phyloP scores from a whole-genome alignment of 2,113 vertebrate genomes.

The Epinephelus fuscoguttatus region DNA sequence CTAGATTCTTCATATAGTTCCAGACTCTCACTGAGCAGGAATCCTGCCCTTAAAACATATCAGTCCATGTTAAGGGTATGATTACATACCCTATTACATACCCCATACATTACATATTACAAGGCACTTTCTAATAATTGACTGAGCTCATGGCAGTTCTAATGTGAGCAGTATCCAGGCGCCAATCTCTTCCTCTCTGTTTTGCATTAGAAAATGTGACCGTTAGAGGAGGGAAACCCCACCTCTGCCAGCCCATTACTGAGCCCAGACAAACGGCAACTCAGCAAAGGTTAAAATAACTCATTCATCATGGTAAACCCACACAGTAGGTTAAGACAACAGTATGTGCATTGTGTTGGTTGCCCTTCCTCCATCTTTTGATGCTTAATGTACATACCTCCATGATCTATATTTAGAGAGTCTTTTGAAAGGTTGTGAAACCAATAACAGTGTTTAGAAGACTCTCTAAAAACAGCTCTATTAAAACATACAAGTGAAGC shows the following conservation, averaged over 20 bases:
- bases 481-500: too few relatives aligned
- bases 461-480: neutral
- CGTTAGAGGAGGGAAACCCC: conserved; percentile 40
- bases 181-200: conserved; percentile 53
- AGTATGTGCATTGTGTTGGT: conserved; percentile 33
- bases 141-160: conserved; percentile 16
- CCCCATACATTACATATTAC: too few relatives aligned
- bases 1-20: neutral
- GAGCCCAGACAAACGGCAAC: conserved; percentile 66
- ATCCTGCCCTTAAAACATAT: neutral
- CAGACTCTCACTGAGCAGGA: neutral
- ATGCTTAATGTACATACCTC: neutral
- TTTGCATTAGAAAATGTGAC: conserved; percentile 16
- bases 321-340: conserved; percentile 54
- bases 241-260: conserved; percentile 59
- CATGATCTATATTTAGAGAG: conserved; percentile 1
- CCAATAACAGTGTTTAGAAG: too few relatives aligned
- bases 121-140: conserved; percentile 40
- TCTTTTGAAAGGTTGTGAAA: neutral
- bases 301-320: conserved; percentile 35
- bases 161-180: conserved; percentile 27
- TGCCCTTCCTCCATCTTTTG: conserved; percentile 38
- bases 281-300: conserved; percentile 76
- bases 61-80: neutral
- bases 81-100: too few relatives aligned